Evolutionary conservation across 2,888 invertebrate genomes (phyloP).

Genomic region (Ametastegia equiseti): DNA sequence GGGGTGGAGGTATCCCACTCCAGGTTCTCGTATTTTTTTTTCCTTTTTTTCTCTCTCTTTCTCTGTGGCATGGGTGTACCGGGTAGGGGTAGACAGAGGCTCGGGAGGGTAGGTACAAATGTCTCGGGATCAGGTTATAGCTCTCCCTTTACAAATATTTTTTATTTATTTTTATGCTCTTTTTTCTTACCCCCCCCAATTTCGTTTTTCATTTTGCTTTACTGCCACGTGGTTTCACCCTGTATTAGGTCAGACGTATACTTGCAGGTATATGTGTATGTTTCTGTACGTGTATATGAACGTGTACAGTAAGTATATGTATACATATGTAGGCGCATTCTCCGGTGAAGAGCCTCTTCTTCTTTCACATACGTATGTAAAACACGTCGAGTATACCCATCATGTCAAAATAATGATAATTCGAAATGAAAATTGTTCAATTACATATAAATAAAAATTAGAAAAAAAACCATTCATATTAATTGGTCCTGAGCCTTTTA

Average conservation of each 20-base stretch:
- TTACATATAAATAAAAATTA: no score
- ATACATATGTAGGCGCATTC: neutral
- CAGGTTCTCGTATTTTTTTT: neutral
- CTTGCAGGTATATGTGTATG: neutral
- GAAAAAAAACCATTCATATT: no score
- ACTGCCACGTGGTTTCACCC: constrained; percentile 43
- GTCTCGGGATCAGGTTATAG: constrained; percentile 48
- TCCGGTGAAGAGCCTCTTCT: neutral
- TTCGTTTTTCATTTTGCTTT: constrained; percentile 50
- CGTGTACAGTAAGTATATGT: neutral
- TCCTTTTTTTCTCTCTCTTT: neutral
- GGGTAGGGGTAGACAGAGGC: neutral
- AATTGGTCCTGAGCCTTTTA: no score
- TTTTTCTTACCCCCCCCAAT: constrained; percentile 28
- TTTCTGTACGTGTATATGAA: neutral
- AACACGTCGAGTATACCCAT: no score
- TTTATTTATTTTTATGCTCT: constrained; percentile 36
- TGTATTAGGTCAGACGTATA: constrained; percentile 30
- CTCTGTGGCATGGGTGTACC: neutral
- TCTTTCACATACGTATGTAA: neutral
- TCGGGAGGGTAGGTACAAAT: constrained; percentile 39
- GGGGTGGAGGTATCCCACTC: constrained; percentile 28
- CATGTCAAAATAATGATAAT: no score
- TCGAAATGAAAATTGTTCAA: no score
- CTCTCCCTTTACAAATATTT: constrained; percentile 42